phyloP scores from a whole-genome alignment of 2,888 invertebrate species.

The Pinctada fucata region DNA sequence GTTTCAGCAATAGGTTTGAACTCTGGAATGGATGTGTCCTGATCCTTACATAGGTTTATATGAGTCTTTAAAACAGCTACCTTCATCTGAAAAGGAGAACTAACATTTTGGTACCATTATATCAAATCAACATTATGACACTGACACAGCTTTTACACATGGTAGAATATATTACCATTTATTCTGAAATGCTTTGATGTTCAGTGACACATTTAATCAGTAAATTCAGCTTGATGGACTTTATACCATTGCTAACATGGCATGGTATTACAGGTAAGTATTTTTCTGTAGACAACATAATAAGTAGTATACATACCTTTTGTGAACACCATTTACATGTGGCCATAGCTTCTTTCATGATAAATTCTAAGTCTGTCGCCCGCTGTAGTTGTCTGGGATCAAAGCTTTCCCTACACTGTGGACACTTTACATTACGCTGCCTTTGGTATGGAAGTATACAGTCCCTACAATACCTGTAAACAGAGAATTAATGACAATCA shows the following conservation, averaged over 20 bases:
- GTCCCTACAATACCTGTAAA: conserved; percentile 50
- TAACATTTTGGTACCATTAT: neutral
- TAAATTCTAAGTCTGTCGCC: conserved; percentile 35
- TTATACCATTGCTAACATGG: too few relatives aligned
- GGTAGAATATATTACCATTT: conserved; percentile 2
- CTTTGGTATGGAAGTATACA: conserved; percentile 43
- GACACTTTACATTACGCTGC: conserved; percentile 50
- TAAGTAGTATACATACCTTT: conserved; percentile 31
- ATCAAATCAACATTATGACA: too few relatives aligned
- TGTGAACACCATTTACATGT: conserved; percentile 47
- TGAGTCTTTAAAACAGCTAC: conserved; percentile 45
- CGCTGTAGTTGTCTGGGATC: conserved; percentile 33
- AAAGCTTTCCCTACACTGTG: conserved; percentile 57
- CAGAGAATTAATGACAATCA: neutral
- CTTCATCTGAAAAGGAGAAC: conserved; percentile 44
- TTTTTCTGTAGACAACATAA: too few relatives aligned
- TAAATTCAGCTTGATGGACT: too few relatives aligned
- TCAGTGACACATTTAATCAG: too few relatives aligned
- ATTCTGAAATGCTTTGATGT: neutral
- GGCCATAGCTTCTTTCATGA: conserved; percentile 16
- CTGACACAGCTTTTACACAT: neutral
- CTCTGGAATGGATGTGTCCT: conserved; percentile 41
- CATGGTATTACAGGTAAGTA: too few relatives aligned
- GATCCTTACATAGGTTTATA: conserved; percentile 38
- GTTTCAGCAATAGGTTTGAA: conserved; percentile 67